Evolutionary conservation across 1,140 invertebrate genomes (phyloP).

Genomic region (Lithobius niger): DNA sequence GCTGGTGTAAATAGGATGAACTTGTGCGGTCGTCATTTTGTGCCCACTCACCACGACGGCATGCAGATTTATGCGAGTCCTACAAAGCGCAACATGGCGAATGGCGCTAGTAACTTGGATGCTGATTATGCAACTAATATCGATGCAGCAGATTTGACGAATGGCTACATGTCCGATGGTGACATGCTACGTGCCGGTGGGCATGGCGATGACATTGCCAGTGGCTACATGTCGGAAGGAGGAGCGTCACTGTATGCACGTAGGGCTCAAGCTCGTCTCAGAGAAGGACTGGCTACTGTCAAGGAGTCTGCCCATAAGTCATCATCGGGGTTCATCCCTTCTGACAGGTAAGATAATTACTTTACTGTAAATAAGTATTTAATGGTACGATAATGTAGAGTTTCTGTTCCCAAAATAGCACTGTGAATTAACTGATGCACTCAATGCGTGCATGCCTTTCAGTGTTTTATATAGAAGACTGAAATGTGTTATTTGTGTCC

Average conservation of each 20-base stretch:
- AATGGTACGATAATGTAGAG: no score
- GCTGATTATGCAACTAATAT: slow-evolving; percentile 30
- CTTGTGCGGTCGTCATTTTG: not conserved
- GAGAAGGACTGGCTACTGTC: slow-evolving; percentile 33
- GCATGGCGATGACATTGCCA: slow-evolving; percentile 30
- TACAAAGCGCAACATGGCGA: slow-evolving; percentile 21
- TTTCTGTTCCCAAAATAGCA: no score
- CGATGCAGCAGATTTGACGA: slow-evolving; percentile 24
- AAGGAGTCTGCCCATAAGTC: slow-evolving; percentile 35
- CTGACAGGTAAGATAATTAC: slow-evolving; percentile 38
- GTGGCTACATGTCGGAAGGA: slow-evolving; percentile 86
- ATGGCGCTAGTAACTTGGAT: slow-evolving; percentile 19
- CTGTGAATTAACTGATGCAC: no score
- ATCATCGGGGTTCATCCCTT: slow-evolving; percentile 30
- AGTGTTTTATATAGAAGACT: no score
- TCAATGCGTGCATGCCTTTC: no score
- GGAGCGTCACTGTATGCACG: slow-evolving; percentile 61
- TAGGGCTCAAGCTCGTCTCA: slow-evolving; percentile 34
- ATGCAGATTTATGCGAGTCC: slow-evolving; percentile 27
- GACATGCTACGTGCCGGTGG: slow-evolving; percentile 41
- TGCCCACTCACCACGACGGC: slow-evolving; percentile 15
- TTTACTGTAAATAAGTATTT: no score
- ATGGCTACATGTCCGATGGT: slow-evolving; percentile 61
- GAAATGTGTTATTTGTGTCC: no score
- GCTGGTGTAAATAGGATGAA: no score